Evolutionary conservation across 2,888 invertebrate species (phyloP), one percentile per base, ranked within the genome.

Genomic region (Stegophylla sp.): DNA sequence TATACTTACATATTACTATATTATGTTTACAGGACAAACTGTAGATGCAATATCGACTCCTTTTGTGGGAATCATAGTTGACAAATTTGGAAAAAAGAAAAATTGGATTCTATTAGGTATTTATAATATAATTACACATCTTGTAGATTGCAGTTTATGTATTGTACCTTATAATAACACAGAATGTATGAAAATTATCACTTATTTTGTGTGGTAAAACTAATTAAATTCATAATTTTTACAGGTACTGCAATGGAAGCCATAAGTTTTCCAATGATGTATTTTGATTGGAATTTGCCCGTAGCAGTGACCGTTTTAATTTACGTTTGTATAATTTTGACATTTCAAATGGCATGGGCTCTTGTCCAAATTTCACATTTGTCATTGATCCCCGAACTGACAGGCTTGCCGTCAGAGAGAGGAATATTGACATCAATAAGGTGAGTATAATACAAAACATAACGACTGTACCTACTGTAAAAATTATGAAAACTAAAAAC

Each of bases 331-430:
- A 88, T 89, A 75, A 93, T 94, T 84, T 87, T 90, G 15, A 88
- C 95, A 84, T 95, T 95, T 87, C 97, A 97, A 88, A 92, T 94
- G 84, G 97, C 96, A 13, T 97, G 97, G 97, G 96, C 97, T 0
- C 89, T 94, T 12, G 94, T 94, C 2, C 97, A 97, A 88, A 96
- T 97, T 85, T 93, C 96, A 1, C 97, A 97, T 87, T 89, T 97
- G 77, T 92, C 97, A 0, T 91, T 97, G 87, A 96, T 97, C 85
- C 95, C 97, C 0, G 91, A 91, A 75, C 89, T 95, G 82, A 91
- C 94, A 0, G 90, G 90, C 72, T 90, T 90, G 83, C 89, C 92
- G 69, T 88, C 90, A 83, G 90, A 92, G 83, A 90, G 95, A 82
- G 90, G 93, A 1, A 93, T 94, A 85, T 88, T 95, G 83, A 94